Evolutionary conservation across 2,888 invertebrate species (phyloP).

Genomic region (Cyaniris semiargus): DNA sequence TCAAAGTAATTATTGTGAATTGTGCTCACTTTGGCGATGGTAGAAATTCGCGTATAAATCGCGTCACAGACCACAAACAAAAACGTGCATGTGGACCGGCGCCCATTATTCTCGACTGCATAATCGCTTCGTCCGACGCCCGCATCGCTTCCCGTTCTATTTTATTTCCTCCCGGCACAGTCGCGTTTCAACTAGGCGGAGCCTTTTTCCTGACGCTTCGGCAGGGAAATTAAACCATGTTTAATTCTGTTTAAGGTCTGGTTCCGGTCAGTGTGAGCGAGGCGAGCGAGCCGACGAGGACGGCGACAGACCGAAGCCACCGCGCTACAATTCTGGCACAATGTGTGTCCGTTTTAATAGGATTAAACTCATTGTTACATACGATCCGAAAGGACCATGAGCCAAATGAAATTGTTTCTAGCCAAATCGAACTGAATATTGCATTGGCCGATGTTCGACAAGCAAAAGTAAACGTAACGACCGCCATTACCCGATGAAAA

Average conservation of each 20-base stretch:
- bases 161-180: constrained; percentile 78
- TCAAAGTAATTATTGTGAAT: constrained; percentile 79
- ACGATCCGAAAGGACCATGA: constrained; percentile 67
- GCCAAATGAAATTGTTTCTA: constrained; percentile 69
- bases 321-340: constrained; percentile 74
- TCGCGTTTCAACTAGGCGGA: constrained; percentile 74
- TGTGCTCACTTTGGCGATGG: constrained; percentile 77
- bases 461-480: constrained; percentile 38
- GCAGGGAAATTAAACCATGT: constrained; percentile 77
- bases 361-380: constrained; percentile 78
- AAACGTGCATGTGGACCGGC: constrained; percentile 80
- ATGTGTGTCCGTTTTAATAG: constrained; percentile 77
- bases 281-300: constrained; percentile 58
- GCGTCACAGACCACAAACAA: constrained; percentile 81
- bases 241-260: constrained; percentile 77
- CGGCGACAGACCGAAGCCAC: constrained; percentile 77
- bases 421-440: constrained; percentile 56
- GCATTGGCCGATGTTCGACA: constrained; percentile 43
- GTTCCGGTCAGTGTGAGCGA: constrained; percentile 65
- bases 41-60: constrained; percentile 79
- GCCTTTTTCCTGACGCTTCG: constrained; percentile 64
- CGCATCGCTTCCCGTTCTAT: constrained; percentile 79
- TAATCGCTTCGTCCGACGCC: constrained; percentile 80
- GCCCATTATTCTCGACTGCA: constrained; percentile 80
- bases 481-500: constrained; percentile 32